These are phyloP conservation scores for Beroe ovata DNA, from an alignment of 37 sponge, comb jelly and placozoan genomes.

Conservation along the genomic window DNA sequence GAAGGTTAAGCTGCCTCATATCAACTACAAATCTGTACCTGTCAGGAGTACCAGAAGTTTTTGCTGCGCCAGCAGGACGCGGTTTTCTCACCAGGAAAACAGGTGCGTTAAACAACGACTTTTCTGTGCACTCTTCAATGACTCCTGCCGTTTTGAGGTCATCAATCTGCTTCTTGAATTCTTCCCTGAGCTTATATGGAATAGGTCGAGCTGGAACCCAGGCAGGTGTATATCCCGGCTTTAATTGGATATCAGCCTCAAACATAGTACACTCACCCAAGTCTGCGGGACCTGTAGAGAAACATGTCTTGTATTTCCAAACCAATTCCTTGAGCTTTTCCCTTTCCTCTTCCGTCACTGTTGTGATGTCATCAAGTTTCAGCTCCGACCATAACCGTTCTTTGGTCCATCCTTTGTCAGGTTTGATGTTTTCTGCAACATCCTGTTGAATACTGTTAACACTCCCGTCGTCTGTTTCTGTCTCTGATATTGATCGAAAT, in stretches of 20 bases:
- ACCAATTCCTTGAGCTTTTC: background rate
- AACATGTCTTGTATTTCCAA: background rate
- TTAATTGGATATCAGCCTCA: background rate
- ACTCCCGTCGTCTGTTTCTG: background rate
- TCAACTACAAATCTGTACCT: background rate
- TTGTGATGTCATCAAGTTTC: background rate
- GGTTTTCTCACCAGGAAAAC: slow-evolving; percentile 5
- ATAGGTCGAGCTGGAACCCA: slow-evolving; percentile 11
- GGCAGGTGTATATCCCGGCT: background rate
- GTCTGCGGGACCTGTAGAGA: background rate
- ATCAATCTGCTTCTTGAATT: background rate
- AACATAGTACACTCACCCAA: background rate
- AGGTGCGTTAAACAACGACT: background rate
- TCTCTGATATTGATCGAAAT: background rate
- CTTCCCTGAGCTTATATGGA: background rate
- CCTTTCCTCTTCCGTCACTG: background rate
- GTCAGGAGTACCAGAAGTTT: background rate
- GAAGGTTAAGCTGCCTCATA: background rate
- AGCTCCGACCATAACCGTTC: background rate
- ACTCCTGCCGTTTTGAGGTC: background rate
- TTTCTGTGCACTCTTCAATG: background rate
- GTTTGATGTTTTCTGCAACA: background rate
- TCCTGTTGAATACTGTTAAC: background rate
- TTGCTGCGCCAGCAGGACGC: background rate
- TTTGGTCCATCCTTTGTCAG: background rate